A percentile compares a stretch with the other conserved stretches of the same genome.
phyloP scores from a whole-genome alignment of 1,140 invertebrate genomes.

The Calosoma granatense region DNA sequence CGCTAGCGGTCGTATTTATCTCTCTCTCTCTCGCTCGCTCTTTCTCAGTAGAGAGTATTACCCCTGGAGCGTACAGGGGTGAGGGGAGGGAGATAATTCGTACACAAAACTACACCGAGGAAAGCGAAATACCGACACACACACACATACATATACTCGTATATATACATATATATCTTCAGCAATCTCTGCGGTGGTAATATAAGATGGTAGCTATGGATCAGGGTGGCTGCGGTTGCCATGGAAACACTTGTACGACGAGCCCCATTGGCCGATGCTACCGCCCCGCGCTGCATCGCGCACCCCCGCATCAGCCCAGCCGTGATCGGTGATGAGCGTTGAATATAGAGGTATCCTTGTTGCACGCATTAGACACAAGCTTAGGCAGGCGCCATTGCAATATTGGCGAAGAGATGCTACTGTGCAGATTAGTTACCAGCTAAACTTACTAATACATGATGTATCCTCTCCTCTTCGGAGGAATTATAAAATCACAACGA shows the following conservation, averaged over 20 bases:
- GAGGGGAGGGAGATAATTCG: too few species aligned
- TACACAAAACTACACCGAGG: too few species aligned
- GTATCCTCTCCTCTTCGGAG: too few species aligned
- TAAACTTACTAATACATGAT: too few species aligned
- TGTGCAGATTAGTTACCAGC: neutral
- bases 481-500: too few species aligned
- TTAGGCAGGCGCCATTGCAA: slow-evolving; percentile 22
- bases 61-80: too few species aligned
- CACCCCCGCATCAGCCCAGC: slow-evolving; percentile 16
- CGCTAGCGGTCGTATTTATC: too few species aligned
- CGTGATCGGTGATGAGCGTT: slow-evolving; percentile 17
- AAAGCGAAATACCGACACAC: too few species aligned
- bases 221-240: neutral
- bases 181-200: neutral
- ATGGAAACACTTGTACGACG: slow-evolving; percentile 10
- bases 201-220: neutral
- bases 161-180: too few species aligned
- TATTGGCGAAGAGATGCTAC: slow-evolving; percentile 30
- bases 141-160: too few species aligned
- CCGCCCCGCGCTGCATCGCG: slow-evolving; percentile 15
- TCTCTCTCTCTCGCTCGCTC: too few species aligned
- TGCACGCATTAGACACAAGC: slow-evolving; percentile 16
- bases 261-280: slow-evolving; percentile 13
- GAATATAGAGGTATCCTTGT: slow-evolving; percentile 1
- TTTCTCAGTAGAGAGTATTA: too few species aligned